Evolutionary conservation across 2,113 vertebrate genomes (phyloP).

Genomic region (Cynoglossus semilaevis): DNA sequence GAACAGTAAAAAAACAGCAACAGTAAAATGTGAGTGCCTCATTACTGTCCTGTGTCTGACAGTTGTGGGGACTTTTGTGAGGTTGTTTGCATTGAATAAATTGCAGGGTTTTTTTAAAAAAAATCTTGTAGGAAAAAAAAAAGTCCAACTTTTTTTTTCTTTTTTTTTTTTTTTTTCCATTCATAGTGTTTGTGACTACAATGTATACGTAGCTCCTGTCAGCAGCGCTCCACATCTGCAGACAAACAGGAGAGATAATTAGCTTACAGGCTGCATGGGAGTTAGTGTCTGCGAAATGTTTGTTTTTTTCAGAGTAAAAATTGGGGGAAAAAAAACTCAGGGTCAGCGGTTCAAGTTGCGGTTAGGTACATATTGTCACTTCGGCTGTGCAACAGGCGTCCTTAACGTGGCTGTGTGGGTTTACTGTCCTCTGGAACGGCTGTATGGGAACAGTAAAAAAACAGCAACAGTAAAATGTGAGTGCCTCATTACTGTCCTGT

Average conservation of each 20-base stretch:
- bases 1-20: not conserved
- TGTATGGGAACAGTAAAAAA: too few relatives aligned
- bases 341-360: not conserved
- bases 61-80: not conserved
- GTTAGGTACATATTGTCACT: not conserved
- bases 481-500: not conserved
- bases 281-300: conserved; percentile 19
- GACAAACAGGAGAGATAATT: conserved; percentile 35
- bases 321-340: not conserved
- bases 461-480: conserved; percentile 2
- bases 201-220: conserved; percentile 32
- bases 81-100: conserved; percentile 11
- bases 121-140: too few relatives aligned
- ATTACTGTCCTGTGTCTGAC: not conserved
- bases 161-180: not conserved
- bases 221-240: conserved; percentile 19
- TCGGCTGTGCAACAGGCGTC: not conserved
- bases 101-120: not conserved
- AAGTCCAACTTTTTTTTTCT: too few relatives aligned
- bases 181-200: conserved; percentile 32
- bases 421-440: not conserved
- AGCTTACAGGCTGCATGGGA: conserved; percentile 16
- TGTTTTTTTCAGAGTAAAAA: not conserved
- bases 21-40: conserved; percentile 7
- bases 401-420: not conserved